phyloP scores from a whole-genome alignment of 2,113 vertebrate species.

The Grallaria varia region DNA sequence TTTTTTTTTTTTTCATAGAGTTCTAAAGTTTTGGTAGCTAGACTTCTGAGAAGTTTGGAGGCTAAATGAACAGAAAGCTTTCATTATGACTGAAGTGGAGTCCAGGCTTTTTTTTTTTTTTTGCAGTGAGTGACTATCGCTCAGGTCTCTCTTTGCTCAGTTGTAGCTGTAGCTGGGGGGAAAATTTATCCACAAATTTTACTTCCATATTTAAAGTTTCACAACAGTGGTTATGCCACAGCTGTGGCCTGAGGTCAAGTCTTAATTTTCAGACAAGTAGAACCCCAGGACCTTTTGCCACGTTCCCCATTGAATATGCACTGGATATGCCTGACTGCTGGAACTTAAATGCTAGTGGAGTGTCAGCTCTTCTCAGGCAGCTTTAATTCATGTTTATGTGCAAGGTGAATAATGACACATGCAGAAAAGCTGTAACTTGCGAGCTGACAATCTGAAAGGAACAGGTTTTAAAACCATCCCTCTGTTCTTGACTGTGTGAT shows the following conservation, averaged over 20 bases:
- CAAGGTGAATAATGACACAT: background rate
- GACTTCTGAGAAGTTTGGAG: background rate
- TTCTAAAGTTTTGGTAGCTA: background rate
- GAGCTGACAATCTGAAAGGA: background rate
- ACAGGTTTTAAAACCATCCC: background rate
- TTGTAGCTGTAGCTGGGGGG: background rate
- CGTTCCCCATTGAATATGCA: fast-evolving
- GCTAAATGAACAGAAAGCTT: background rate
- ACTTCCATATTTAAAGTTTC: background rate
- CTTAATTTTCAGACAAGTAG: background rate
- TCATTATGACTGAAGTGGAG: background rate
- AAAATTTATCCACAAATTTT: background rate
- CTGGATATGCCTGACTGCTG: background rate
- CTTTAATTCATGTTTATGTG: background rate
- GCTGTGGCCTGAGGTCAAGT: background rate
- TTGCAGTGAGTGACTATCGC: background rate
- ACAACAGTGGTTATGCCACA: background rate
- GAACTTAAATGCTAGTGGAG: background rate
- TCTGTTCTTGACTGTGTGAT: background rate
- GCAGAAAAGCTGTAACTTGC: background rate
- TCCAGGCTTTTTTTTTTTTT: background rate
- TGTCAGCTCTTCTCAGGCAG: background rate
- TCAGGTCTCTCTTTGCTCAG: background rate
- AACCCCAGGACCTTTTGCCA: background rate
- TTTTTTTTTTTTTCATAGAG: background rate